These are phyloP conservation scores for Antennarius maculatus DNA, from an alignment of 2,797 vertebrate species.

Conservation along the genomic window DNA sequence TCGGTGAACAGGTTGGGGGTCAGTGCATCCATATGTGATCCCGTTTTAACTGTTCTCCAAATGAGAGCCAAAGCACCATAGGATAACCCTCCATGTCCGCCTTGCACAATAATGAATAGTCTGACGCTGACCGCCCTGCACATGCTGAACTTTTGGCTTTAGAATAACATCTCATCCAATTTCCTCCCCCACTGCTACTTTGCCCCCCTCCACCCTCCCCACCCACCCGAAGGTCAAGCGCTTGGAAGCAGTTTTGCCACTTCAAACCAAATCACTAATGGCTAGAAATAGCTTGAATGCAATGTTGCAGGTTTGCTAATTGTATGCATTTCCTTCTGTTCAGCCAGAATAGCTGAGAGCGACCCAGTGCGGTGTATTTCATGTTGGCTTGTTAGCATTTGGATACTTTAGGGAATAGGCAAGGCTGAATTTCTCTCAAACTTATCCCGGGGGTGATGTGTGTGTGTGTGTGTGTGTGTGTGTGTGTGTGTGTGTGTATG, in stretches of 20 bases:
- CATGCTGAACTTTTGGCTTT: constrained; percentile 65
- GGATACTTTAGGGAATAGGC: constrained; percentile 30
- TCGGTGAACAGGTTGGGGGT: constrained; percentile 60
- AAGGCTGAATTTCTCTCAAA: constrained; percentile 8
- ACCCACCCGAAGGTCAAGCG: constrained; percentile 53
- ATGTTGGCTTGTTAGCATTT: constrained; percentile 41
- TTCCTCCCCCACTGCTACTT: constrained; percentile 48
- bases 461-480: no score
- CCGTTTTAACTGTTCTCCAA: constrained; percentile 52
- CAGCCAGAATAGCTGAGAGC: constrained; percentile 28
- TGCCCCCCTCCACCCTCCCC: not conserved
- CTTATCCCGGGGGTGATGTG: not conserved
- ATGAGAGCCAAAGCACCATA: constrained; percentile 55
- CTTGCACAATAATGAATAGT: constrained; percentile 60
- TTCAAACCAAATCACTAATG: constrained; percentile 64
- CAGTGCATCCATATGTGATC: constrained; percentile 60
- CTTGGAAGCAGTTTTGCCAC: constrained; percentile 60
- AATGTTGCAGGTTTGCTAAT: constrained; percentile 48
- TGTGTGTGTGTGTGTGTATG: no score
- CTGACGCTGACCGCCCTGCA: constrained; percentile 48
- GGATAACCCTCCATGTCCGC: constrained; percentile 59
- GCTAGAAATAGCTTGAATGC: constrained; percentile 53
- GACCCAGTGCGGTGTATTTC: constrained; percentile 12
- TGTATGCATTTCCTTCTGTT: constrained; percentile 44
- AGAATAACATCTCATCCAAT: constrained; percentile 60